These are phyloP conservation scores for Cryptocheilus praepositus DNA, from an alignment of 2,888 invertebrate species.

Conservation along the genomic window DNA sequence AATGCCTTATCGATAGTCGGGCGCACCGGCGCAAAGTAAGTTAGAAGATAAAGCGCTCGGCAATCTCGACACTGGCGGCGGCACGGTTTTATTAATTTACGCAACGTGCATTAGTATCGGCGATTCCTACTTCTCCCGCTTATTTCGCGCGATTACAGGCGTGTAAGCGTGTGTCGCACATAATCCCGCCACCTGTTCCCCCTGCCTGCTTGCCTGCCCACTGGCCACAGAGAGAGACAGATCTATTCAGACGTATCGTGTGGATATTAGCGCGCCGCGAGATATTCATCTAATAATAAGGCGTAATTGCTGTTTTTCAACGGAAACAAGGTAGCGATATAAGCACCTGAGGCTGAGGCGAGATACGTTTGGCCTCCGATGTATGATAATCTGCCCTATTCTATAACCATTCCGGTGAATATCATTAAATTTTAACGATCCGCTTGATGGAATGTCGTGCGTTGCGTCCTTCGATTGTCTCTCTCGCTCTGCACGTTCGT, in stretches of 20 bases:
- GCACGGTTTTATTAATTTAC: too few relatives aligned
- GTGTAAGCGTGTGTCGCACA: too few relatives aligned
- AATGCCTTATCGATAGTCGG: too few relatives aligned
- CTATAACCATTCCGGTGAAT: slow-evolving; percentile 50
- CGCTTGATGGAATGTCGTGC: slow-evolving; percentile 38
- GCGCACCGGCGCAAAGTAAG: too few relatives aligned
- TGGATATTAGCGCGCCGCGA: slow-evolving; percentile 5
- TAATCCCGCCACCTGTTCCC: too few relatives aligned
- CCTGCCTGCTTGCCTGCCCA: too few relatives aligned
- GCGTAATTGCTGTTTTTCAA: slow-evolving; percentile 48
- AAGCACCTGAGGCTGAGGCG: slow-evolving; percentile 16
- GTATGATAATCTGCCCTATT: slow-evolving; percentile 56
- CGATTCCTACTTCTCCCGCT: too few relatives aligned
- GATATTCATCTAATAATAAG: slow-evolving; percentile 40
- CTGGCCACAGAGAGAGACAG: neutral
- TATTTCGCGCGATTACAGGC: too few relatives aligned
- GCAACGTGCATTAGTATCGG: too few relatives aligned
- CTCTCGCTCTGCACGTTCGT: slow-evolving; percentile 2
- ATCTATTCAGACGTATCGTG: slow-evolving; percentile 6
- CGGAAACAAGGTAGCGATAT: slow-evolving; percentile 31
- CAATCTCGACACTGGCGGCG: too few relatives aligned
- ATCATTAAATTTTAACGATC: slow-evolving; percentile 58
- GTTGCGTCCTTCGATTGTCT: slow-evolving; percentile 43
- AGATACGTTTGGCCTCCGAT: slow-evolving; percentile 40
- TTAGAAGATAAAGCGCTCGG: too few relatives aligned